Conservation (phyloP, 2,113 vertebrate genomes). For the Diadophis punctatus region DNA sequence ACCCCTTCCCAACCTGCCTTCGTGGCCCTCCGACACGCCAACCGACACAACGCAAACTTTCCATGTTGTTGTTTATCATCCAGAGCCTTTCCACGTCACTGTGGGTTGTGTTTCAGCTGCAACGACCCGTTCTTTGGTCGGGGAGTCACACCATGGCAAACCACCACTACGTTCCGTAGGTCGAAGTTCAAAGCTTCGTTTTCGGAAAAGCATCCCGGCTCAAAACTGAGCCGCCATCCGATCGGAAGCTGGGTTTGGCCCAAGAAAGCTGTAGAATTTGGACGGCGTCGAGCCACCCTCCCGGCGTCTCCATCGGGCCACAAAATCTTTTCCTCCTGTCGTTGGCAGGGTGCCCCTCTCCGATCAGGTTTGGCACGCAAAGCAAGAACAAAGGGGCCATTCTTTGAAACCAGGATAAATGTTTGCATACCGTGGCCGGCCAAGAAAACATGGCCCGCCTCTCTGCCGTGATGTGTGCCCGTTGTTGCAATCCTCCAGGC, state of each 20-base stretch:
- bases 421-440: background rate
- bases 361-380: background rate
- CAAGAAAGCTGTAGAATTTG: no score
- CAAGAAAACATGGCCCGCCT: background rate
- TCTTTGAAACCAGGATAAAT: background rate
- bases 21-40: background rate
- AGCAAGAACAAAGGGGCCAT: background rate
- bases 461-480: background rate
- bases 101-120: background rate
- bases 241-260: no score
- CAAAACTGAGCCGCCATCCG: background rate
- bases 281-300: rapidly evolving
- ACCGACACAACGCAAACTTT: background rate
- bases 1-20: background rate
- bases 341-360: background rate
- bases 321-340: no score
- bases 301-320: rapidly evolving
- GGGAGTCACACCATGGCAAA: background rate
- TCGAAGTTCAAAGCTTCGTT: background rate
- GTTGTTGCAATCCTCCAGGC: background rate
- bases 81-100: background rate
- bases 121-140: no score
- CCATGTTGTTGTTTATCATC: background rate
- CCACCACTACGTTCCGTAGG: rapidly evolving
- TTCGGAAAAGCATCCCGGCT: background rate